Percentiles rank a stretch among this genome's conserved stretches.
Conservation (phyloP, 2,113 vertebrate species). For the Ornithorhynchus anatinus region DNA sequence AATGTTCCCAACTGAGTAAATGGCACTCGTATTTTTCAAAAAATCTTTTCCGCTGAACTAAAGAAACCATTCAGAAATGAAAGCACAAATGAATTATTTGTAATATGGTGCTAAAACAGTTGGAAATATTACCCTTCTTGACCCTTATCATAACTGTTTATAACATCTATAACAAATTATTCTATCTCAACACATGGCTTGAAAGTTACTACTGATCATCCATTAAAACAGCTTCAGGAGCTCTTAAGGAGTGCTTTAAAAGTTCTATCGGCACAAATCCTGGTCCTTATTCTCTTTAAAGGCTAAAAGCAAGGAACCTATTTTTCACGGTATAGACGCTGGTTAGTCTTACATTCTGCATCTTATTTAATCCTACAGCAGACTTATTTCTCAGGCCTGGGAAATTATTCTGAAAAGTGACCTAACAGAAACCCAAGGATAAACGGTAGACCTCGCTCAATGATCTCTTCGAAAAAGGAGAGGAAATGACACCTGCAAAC, state of each 20-base stretch:
- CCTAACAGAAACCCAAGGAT: conserved; percentile 33
- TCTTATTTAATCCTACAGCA: conserved; percentile 71
- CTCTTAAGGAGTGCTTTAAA: conserved; percentile 75
- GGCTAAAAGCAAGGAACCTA: conserved; percentile 73
- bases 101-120: too few species aligned
- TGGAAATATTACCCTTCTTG: conserved; percentile 39
- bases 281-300: conserved; percentile 77
- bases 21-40: conserved; percentile 29
- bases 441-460: conserved; percentile 27
- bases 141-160: conserved; percentile 46
- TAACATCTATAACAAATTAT: conserved; percentile 48
- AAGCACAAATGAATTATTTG: too few species aligned
- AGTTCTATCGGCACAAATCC: conserved; percentile 75
- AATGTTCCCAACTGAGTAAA: conserved; percentile 34
- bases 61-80: conserved; percentile 19
- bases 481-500: not conserved
- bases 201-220: conserved; percentile 60
- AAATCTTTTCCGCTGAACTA: conserved; percentile 24
- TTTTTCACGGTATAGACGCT: conserved; percentile 67
- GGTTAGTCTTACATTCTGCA: conserved; percentile 67
- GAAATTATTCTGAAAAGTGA: conserved; percentile 36
- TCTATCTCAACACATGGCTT: conserved; percentile 59
- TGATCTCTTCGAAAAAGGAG: not conserved
- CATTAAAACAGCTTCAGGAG: conserved; percentile 68
- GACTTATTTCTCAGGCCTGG: conserved; percentile 53